Evolutionary conservation across 2,797 vertebrate genomes (phyloP).

Genomic region (Simalia tracyae): DNA sequence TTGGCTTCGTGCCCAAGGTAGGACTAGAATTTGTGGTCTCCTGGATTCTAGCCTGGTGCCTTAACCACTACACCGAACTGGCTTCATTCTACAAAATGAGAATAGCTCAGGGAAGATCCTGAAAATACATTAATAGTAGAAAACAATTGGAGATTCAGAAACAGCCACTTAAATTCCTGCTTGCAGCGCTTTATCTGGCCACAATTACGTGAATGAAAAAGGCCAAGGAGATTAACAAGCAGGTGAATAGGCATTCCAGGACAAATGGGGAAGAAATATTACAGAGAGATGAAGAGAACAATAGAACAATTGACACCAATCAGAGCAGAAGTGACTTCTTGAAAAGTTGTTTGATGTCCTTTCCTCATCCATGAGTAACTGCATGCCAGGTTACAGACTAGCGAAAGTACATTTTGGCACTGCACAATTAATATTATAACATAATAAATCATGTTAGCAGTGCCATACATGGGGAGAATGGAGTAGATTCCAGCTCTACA

Average conservation of each 20-base stretch:
- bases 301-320: not conserved
- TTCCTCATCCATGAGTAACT: not conserved
- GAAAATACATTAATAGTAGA: conserved; percentile 2
- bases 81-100: not conserved
- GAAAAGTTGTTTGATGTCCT: not conserved
- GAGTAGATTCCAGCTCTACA: not conserved
- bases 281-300: not conserved
- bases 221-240: not conserved
- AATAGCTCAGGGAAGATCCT: conserved; percentile 18
- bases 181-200: not conserved
- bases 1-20: too few relatives aligned
- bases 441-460: not conserved
- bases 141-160: not conserved
- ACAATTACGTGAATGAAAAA: not conserved
- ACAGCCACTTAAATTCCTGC: not conserved
- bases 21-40: too few relatives aligned
- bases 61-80: too few relatives aligned
- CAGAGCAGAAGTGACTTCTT: not conserved
- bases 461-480: not conserved
- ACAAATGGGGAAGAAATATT: not conserved
- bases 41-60: too few relatives aligned
- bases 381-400: not conserved
- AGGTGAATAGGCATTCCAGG: not conserved
- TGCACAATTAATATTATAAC: not conserved
- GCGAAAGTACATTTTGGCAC: not conserved